Conservation (phyloP, 2,797 vertebrate species). For the Chanos chanos region DNA sequence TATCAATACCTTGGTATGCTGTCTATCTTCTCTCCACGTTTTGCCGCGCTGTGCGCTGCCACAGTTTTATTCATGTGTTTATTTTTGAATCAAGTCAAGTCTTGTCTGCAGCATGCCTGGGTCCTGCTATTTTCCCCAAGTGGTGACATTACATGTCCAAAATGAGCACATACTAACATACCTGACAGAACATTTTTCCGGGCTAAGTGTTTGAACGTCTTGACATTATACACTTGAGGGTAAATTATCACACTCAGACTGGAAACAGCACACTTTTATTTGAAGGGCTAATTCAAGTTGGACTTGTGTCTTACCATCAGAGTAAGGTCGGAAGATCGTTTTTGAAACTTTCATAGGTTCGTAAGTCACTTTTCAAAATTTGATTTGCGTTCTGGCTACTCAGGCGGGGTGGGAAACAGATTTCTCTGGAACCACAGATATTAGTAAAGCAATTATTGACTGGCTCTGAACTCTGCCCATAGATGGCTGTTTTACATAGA, state of each 20-base stretch:
- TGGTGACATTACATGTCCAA: conserved; percentile 3
- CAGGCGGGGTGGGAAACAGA: conserved; percentile 1
- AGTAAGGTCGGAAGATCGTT: too few relatives aligned
- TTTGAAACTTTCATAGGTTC: not conserved
- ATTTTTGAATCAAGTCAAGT: conserved; percentile 37
- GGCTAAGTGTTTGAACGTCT: too few relatives aligned
- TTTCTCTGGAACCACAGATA: not conserved
- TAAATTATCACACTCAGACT: too few relatives aligned
- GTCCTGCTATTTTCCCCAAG: conserved; percentile 12
- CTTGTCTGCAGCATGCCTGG: conserved; percentile 14
- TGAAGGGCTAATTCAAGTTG: too few relatives aligned
- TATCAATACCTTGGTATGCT: conserved; percentile 53
- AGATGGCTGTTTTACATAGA: conserved; percentile 15
- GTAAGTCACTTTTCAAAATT: not conserved
- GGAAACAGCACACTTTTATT: too few relatives aligned
- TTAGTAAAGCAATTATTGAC: not conserved
- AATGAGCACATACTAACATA: not conserved
- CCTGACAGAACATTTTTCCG: not conserved
- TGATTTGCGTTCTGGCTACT: not conserved
- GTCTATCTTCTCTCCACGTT: conserved; percentile 25
- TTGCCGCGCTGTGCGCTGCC: conserved; percentile 7
- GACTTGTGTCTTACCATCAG: too few relatives aligned
- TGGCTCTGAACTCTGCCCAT: conserved; percentile 4
- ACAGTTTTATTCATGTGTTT: conserved; percentile 35
- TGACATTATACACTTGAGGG: too few relatives aligned